Base-by-base conservation (phyloP, 2,113 vertebrate species). In the Sceloporus undulatus region DNA sequence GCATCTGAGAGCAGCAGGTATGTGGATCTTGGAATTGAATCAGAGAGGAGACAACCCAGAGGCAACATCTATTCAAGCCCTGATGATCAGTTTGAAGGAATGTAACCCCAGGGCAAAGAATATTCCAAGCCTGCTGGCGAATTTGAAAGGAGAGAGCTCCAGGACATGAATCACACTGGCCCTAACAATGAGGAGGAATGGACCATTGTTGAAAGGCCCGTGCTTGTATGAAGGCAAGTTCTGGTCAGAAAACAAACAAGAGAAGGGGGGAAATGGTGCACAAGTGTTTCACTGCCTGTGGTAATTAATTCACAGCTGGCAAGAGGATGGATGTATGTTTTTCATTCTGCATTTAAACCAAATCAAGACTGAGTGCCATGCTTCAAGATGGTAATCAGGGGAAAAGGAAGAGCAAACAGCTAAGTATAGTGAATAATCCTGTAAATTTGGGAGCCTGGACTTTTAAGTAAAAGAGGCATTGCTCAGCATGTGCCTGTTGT, bases 61-160 rank as follows among this genome's bases (percentile, higher is more conserved):
- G 94, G 95, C 91, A 94, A 92, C 66, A 89, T 80, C 94, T 74
- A 29, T 65, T 91, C 84, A 93, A 92, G 92, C n/a, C 79, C 85
- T 56, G 75, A 93, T 90, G 90, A 95, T 96, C 94, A 90, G 84
- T 89, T 85, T 92, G 90, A 94, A 95, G 90, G 91, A 94, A 93
- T 1, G 92, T n/a, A 95, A 91, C 94, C 89, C 0, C 6, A 90
- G 84, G 96, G 87, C 87, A 90, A 87, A 95, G 94, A 92, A 71
- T 65, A 90, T 91, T 91, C 90, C 90, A 70, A 82, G 10, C 82
- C 59, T 78, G 54, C 62, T 52, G 88, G 27, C 9, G 85, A 94
- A 89, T 91, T 85, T 91, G 89, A 95, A 96, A 96, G 86, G 48
- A 93, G 86, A 75, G 40, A 86, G 89, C 92, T 96, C 89, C 84